Conservation (phyloP, 2,113 vertebrate genomes). For the Cyphomyrus plagiostoma region DNA sequence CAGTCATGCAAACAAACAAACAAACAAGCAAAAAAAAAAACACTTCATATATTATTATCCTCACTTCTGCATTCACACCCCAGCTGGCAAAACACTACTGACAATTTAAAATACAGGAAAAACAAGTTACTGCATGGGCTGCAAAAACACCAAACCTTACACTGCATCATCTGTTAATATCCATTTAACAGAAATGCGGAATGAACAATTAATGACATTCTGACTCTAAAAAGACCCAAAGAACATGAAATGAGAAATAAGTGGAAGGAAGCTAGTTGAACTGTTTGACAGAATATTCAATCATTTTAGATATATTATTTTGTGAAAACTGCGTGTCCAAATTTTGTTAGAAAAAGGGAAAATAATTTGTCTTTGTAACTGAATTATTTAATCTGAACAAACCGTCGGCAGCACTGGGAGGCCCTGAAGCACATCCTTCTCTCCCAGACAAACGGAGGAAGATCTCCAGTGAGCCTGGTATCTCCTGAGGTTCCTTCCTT, state of each 20-base stretch:
- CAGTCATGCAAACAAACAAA: background rate
- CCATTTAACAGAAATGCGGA: too few relatives aligned
- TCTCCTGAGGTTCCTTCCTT: background rate
- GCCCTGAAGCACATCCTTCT: background rate
- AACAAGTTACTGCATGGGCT: background rate
- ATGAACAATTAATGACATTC: background rate
- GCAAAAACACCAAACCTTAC: background rate
- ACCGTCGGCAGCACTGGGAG: background rate
- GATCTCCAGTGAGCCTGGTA: background rate
- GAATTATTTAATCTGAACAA: conserved; percentile 1
- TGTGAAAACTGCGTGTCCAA: background rate
- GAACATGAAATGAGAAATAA: background rate
- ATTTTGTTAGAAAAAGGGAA: background rate
- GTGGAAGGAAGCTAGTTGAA: background rate
- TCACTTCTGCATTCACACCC: background rate
- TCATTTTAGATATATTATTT: background rate
- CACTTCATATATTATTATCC: background rate
- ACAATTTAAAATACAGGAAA: background rate
- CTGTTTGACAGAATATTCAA: background rate
- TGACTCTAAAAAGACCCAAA: background rate
- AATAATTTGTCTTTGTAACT: conserved; percentile 4
- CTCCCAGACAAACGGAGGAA: background rate
- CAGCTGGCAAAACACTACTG: background rate
- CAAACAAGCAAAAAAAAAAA: background rate
- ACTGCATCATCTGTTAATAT: background rate